These are phyloP conservation scores for Probaryconus sp. DNA, from an alignment of 1,140 invertebrate species.

Conservation along the genomic window DNA sequence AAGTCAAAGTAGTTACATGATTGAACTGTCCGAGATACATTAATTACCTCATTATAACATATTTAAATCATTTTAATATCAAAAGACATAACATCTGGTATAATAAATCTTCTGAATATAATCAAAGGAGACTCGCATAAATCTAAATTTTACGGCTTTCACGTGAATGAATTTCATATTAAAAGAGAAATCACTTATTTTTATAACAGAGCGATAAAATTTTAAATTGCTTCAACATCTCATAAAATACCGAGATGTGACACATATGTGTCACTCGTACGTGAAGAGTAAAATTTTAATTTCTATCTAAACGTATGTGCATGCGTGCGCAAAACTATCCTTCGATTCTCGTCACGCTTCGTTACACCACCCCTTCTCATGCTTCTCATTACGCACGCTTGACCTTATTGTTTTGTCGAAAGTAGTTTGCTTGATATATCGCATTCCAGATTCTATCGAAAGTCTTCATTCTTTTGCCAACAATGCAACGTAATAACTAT, in stretches of 20 bases:
- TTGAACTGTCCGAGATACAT: too few relatives aligned
- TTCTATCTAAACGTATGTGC: conserved; percentile 43
- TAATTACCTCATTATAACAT: too few relatives aligned
- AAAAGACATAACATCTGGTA: too few relatives aligned
- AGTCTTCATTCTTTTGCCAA: background rate
- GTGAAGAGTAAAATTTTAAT: conserved; percentile 31
- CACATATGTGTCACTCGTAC: conserved; percentile 36
- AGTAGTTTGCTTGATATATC: conserved; percentile 29
- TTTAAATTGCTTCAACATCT: conserved; percentile 31
- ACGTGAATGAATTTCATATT: conserved; percentile 40
- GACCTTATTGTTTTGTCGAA: conserved; percentile 62
- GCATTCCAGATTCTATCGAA: conserved; percentile 30
- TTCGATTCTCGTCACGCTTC: conserved; percentile 50
- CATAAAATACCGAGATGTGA: conserved; percentile 36
- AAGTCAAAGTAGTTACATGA: too few relatives aligned
- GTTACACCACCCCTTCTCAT: conserved; percentile 56
- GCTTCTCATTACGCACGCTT: conserved; percentile 56
- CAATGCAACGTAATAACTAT: too few relatives aligned
- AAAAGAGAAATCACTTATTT: conserved; percentile 34
- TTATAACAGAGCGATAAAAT: conserved; percentile 20
- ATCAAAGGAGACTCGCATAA: too few relatives aligned
- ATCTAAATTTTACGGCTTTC: conserved; percentile 32
- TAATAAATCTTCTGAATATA: too few relatives aligned
- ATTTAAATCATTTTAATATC: too few relatives aligned
- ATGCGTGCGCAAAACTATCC: conserved; percentile 35